phyloP scores from a whole-genome alignment of 2,797 vertebrate genomes.

The Premnoplex brunnescens region DNA sequence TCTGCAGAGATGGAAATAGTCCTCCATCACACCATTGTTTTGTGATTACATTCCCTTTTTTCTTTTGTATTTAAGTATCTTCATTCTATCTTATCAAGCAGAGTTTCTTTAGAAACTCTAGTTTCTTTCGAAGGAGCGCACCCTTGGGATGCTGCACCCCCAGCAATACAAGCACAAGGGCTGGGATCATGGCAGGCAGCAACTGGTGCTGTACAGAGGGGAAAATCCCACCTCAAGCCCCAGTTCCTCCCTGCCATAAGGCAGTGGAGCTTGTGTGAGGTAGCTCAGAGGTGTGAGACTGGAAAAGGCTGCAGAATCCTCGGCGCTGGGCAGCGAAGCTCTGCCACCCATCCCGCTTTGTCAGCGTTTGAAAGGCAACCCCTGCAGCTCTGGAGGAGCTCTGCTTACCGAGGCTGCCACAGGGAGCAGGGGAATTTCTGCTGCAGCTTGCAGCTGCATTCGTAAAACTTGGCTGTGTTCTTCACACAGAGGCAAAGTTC shows the following conservation, averaged over 20 bases:
- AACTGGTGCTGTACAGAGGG: not conserved
- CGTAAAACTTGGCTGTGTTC: conserved; percentile 38
- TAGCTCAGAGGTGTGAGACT: not conserved
- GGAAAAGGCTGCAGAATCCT: not conserved
- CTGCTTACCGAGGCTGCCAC: conserved; percentile 54
- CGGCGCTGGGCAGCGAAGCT: not conserved
- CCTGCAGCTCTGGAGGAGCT: not conserved
- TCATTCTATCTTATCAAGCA: not conserved
- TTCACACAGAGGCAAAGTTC: conserved; percentile 54
- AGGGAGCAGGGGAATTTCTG: conserved; percentile 53
- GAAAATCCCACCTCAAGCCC: not conserved
- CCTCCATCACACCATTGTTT: not conserved
- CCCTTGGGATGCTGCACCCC: not conserved
- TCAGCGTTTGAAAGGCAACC: not conserved
- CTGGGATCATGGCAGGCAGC: not conserved
- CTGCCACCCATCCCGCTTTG: not conserved
- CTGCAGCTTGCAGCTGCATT: conserved; percentile 37
- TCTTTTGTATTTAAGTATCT: not conserved
- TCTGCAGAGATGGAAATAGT: not conserved
- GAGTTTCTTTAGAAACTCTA: not conserved
- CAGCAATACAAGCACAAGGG: not conserved
- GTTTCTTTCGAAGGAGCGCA: not conserved
- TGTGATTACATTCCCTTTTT: not conserved
- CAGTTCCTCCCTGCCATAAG: not conserved
- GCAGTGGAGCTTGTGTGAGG: not conserved